Evolutionary conservation across 2,888 invertebrate genomes (phyloP).

Genomic region (Mallateleia sp.): DNA sequence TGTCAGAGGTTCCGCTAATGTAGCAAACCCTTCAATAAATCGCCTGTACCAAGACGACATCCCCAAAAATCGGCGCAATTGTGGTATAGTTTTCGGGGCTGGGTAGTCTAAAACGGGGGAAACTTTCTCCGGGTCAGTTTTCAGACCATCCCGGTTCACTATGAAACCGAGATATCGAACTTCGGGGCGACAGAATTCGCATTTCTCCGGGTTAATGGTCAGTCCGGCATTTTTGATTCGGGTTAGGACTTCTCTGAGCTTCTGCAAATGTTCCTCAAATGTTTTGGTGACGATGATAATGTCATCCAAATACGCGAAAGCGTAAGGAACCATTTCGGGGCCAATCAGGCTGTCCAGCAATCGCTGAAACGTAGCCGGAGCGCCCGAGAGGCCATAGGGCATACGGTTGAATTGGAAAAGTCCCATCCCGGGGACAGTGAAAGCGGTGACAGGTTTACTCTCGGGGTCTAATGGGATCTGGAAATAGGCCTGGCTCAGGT

Average conservation of each 20-base stretch:
- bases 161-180: slow-evolving; percentile 60
- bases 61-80: slow-evolving; percentile 81
- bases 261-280: too few relatives aligned
- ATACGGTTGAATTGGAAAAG: slow-evolving; percentile 66
- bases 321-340: slow-evolving; percentile 60
- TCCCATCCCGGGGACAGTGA: slow-evolving; percentile 57
- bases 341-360: slow-evolving; percentile 60
- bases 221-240: slow-evolving; percentile 24
- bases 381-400: slow-evolving; percentile 69
- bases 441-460: too few relatives aligned
- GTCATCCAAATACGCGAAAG: slow-evolving; percentile 71
- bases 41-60: too few relatives aligned
- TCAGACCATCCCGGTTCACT: too few relatives aligned
- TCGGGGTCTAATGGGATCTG: slow-evolving; percentile 6
- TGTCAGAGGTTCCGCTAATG: not conserved
- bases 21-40: not conserved
- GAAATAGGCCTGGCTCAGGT: too few relatives aligned
- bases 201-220: slow-evolving; percentile 41
- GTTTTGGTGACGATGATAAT: slow-evolving; percentile 69
- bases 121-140: too few relatives aligned
- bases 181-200: slow-evolving; percentile 60
- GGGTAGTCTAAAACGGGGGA: slow-evolving; percentile 37
- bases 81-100: too few relatives aligned
- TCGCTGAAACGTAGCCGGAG: slow-evolving; percentile 74
- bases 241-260: too few relatives aligned